A percentile compares a stretch with the other conserved stretches of the same genome.
These are phyloP conservation scores for Apamea crenata DNA, from an alignment of 2,888 invertebrate species.

Conservation along the genomic window DNA sequence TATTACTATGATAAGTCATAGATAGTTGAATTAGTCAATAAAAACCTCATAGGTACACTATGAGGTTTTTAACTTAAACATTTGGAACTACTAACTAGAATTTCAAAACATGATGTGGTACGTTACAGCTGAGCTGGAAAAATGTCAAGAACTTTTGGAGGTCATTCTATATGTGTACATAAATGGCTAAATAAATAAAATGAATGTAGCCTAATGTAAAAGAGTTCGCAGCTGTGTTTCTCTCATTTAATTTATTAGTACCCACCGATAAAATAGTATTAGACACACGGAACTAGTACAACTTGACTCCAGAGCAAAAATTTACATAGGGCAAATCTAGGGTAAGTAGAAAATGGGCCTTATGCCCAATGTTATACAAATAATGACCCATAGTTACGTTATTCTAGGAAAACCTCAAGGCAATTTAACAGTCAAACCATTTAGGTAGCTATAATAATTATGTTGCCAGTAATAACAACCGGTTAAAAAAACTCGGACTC, in stretches of 20 bases:
- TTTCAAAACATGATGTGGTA: too few species aligned
- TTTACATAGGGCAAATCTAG: background rate
- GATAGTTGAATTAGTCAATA: too few species aligned
- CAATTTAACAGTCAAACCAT: constrained; percentile 1
- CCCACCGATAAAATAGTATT: background rate
- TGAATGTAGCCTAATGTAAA: background rate
- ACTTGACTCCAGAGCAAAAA: background rate
- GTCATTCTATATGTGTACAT: background rate
- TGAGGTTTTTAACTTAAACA: too few species aligned
- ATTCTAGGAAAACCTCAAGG: background rate
- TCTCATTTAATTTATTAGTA: background rate
- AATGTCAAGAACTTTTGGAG: too few species aligned
- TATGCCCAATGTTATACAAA: background rate
- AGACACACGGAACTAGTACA: background rate
- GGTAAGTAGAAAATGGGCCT: background rate
- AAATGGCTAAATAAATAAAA: background rate
- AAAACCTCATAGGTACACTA: too few species aligned
- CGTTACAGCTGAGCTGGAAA: too few species aligned
- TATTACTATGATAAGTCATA: too few species aligned
- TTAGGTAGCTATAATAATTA: background rate
- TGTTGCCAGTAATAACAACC: background rate
- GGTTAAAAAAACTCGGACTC: background rate
- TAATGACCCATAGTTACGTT: background rate
- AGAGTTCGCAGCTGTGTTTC: background rate
- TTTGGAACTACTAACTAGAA: too few species aligned